Conservation (phyloP, 2,113 vertebrate genomes). For the Mesitornis unicolor region DNA sequence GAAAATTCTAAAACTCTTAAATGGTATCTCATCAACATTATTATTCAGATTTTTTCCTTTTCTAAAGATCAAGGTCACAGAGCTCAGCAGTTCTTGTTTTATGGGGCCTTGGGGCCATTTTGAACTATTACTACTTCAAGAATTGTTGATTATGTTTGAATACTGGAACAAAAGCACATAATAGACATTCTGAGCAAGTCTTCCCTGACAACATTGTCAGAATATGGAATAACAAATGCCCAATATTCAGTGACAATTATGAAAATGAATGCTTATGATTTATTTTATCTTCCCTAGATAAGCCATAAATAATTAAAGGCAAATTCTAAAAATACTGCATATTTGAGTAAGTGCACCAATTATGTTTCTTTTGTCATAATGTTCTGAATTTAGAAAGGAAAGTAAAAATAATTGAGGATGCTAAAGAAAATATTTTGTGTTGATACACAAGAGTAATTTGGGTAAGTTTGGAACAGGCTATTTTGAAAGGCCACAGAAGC, state of each 20-base stretch:
- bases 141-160: constrained; percentile 54
- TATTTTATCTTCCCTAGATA: neutral
- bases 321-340: neutral
- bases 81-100: constrained; percentile 53
- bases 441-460: neutral
- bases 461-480: neutral
- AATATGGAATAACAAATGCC: neutral
- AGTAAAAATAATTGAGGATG: neutral
- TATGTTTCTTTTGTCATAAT: neutral
- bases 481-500: neutral
- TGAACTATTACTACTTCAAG: constrained; percentile 49
- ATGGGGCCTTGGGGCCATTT: constrained; percentile 55
- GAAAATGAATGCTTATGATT: neutral
- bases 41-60: constrained; percentile 56
- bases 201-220: neutral
- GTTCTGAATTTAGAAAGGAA: neutral
- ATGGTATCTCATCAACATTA: neutral
- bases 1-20: neutral
- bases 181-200: neutral
- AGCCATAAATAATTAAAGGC: neutral
- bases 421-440: neutral
- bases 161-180: constrained; percentile 24
- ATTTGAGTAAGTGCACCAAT: neutral
- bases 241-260: neutral
- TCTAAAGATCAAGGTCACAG: constrained; percentile 71